A percentile compares a stretch with the other conserved stretches of the same genome.
Evolutionary conservation across 2,888 invertebrate species (phyloP).

Genomic region (Cremastobaeus sp.): DNA sequence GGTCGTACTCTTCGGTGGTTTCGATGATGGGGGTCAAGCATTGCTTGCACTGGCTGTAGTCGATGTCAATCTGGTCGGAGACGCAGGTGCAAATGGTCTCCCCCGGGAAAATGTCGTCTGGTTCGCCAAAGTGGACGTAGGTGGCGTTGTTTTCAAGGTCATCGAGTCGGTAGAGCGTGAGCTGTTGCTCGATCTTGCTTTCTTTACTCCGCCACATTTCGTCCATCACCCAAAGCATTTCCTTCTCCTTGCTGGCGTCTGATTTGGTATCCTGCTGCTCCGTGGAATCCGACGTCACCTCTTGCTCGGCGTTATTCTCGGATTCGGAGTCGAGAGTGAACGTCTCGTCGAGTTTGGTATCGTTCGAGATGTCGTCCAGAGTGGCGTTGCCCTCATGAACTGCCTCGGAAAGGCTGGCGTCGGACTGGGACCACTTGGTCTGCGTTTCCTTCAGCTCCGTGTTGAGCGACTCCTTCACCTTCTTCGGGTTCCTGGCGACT

Average conservation of each 20-base stretch:
- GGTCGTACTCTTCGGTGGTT: conserved; percentile 11
- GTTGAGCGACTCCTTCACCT: conserved; percentile 65
- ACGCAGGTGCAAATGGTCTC: conserved; percentile 26
- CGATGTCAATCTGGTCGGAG: background rate
- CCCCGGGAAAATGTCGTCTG: background rate
- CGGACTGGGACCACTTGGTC: no score
- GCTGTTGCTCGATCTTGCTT: conserved; percentile 33
- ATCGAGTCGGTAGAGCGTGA: conserved; percentile 8
- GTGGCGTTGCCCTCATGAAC: background rate
- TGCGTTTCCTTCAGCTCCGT: conserved; percentile 61
- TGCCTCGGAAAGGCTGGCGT: background rate
- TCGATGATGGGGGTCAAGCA: conserved; percentile 37
- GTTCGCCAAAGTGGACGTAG: conserved; percentile 40
- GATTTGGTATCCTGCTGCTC: conserved; percentile 67
- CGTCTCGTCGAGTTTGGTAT: conserved; percentile 25
- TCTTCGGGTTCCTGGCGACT: conserved; percentile 55
- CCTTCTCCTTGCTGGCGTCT: conserved; percentile 66
- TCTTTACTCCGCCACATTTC: conserved; percentile 49
- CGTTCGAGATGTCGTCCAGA: conserved; percentile 26
- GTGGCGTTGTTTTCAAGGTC: conserved; percentile 26
- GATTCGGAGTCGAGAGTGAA: conserved; percentile 49
- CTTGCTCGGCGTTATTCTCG: conserved; percentile 61
- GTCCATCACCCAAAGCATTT: conserved; percentile 40
- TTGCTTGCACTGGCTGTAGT: background rate
- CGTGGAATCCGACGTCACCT: conserved; percentile 64